Conservation (phyloP, 2,113 vertebrate genomes). For the Apodemus sylvaticus region DNA sequence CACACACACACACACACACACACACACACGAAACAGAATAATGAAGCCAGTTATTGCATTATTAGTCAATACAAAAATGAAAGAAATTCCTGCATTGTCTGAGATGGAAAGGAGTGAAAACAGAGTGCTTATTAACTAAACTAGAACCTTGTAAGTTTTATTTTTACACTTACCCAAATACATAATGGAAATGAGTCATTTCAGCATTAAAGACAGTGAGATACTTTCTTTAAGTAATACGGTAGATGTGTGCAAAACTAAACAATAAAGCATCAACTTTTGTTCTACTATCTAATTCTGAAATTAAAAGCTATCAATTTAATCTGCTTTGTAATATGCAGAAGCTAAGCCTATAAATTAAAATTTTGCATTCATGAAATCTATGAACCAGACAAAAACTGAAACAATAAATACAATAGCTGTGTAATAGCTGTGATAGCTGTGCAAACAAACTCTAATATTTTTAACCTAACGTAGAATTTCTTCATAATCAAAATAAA, state of each 20-base stretch:
- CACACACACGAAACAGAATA: background rate
- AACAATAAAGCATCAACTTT: conserved; percentile 33
- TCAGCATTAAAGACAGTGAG: background rate
- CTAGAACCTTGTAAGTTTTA: background rate
- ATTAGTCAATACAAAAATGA: background rate
- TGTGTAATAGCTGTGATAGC: background rate
- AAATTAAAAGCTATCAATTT: conserved; percentile 41
- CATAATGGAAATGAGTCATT: background rate
- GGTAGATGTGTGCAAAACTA: background rate
- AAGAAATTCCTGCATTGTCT: background rate
- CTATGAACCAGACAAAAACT: background rate
- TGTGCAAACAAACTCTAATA: background rate
- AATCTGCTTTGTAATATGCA: background rate
- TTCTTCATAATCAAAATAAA: conserved; percentile 55
- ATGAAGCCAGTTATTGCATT: conserved; percentile 4
- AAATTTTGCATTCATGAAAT: conserved; percentile 30
- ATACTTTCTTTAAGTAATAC: conserved; percentile 27
- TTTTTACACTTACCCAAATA: conserved; percentile 32
- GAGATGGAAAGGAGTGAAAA: background rate
- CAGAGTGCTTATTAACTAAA: background rate
- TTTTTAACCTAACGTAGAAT: conserved; percentile 34
- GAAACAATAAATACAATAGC: conserved; percentile 24
- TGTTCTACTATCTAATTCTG: background rate
- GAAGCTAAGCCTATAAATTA: background rate
- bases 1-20: too few species aligned